phyloP scores from a whole-genome alignment of 2,888 invertebrate genomes.

The Macroteleia sp. region DNA sequence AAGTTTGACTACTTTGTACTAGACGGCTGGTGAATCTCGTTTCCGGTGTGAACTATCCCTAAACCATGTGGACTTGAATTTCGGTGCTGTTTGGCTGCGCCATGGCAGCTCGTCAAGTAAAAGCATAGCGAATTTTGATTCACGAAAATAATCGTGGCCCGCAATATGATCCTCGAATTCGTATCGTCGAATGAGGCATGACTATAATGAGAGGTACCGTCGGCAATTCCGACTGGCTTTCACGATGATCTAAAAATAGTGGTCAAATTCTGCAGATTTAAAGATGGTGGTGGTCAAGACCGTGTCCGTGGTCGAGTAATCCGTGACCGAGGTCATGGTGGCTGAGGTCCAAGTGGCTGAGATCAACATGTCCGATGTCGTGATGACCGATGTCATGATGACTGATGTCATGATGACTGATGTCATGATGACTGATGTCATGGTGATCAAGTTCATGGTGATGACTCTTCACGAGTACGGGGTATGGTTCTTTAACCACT shows the following conservation, averaged over 20 bases:
- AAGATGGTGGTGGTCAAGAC: constrained; percentile 56
- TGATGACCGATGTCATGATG: constrained; percentile 67
- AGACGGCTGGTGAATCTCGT: constrained; percentile 12
- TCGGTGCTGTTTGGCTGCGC: constrained; percentile 1
- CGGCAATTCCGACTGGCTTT: not conserved
- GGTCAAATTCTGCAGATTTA: not conserved
- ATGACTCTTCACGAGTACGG: constrained; percentile 72
- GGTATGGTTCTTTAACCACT: constrained; percentile 71
- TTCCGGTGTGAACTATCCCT: constrained; percentile 15
- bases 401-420: constrained; percentile 63
- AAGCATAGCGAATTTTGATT: constrained; percentile 8
- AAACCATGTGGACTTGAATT: constrained; percentile 23
- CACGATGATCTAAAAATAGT: constrained; percentile 2
- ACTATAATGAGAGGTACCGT: constrained; percentile 32
- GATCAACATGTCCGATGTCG: no score
- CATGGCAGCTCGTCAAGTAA: constrained; percentile 31
- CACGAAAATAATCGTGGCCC: constrained; percentile 1
- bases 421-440: constrained; percentile 66
- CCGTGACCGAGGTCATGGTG: constrained; percentile 63
- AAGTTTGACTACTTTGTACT: constrained; percentile 31
- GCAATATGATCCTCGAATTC: no score
- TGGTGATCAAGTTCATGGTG: no score
- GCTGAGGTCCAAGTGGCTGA: constrained; percentile 59
- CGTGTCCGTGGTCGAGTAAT: no score
- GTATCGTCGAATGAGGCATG: constrained; percentile 43